phyloP scores from a whole-genome alignment of 2,888 invertebrate species.

The Drosophila koepferae region DNA sequence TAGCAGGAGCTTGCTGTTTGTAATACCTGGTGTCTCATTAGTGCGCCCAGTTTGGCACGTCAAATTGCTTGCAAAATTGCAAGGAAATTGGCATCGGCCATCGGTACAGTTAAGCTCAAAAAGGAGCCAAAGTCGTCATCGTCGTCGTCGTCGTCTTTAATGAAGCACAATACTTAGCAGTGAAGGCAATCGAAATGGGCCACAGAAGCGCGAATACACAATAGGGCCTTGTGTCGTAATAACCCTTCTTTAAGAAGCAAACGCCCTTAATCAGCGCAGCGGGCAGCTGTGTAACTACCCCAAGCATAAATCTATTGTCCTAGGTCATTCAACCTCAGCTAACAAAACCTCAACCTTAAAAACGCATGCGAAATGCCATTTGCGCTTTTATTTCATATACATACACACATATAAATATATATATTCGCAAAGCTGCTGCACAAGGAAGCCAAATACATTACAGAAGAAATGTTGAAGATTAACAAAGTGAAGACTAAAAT shows the following conservation, averaged over 20 bases:
- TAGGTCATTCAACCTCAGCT: slow-evolving; percentile 75
- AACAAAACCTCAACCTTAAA: slow-evolving; percentile 55
- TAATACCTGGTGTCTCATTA: slow-evolving; percentile 68
- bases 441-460: slow-evolving; percentile 34
- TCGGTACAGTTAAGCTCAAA: slow-evolving; percentile 38
- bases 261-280: slow-evolving; percentile 78
- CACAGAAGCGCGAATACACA: slow-evolving; percentile 30
- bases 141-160: slow-evolving; percentile 36
- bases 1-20: slow-evolving; percentile 21
- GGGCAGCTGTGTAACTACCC: slow-evolving; percentile 74
- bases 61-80: slow-evolving; percentile 74
- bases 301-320: slow-evolving; percentile 76
- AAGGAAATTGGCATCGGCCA: slow-evolving; percentile 65
- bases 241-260: slow-evolving; percentile 73
- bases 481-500: not conserved
- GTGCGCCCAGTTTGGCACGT: slow-evolving; percentile 60
- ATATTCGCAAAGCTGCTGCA: slow-evolving; percentile 63
- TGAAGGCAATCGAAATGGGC: slow-evolving; percentile 63
- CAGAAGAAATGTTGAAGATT: not conserved
- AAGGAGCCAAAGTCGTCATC: slow-evolving; percentile 4
- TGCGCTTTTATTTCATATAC: slow-evolving; percentile 64
- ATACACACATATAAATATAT: too few species aligned
- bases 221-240: slow-evolving; percentile 40
- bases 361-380: slow-evolving; percentile 71
- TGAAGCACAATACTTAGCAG: slow-evolving; percentile 42